Evolutionary conservation across 2,113 vertebrate species (phyloP).

Genomic region (Gymnobelideus leadbeateri): DNA sequence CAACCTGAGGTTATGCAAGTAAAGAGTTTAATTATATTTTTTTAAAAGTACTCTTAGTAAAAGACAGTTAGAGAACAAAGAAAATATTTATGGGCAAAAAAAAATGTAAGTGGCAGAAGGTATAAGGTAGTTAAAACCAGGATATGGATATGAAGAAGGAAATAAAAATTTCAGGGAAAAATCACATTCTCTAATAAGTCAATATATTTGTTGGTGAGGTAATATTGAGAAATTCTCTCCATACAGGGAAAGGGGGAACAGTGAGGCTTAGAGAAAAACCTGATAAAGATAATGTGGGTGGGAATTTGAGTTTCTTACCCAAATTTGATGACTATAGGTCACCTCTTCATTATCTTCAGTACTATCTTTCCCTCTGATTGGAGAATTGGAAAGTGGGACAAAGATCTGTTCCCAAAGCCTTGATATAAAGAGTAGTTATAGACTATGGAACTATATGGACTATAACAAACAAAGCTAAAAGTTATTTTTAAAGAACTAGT

Average conservation of each 20-base stretch:
- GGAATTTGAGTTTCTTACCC: background rate
- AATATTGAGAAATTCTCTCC: background rate
- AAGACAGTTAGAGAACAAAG: background rate
- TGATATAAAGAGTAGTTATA: background rate
- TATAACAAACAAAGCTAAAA: background rate
- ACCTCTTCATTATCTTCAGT: background rate
- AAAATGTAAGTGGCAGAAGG: background rate
- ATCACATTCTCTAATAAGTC: background rate
- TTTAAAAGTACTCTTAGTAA: background rate
- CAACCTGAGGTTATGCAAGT: background rate
- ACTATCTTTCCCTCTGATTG: background rate
- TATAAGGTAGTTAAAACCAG: background rate
- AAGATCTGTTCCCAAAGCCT: background rate
- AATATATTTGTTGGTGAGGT: background rate
- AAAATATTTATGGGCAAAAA: background rate
- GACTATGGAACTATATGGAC: background rate
- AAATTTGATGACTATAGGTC: background rate
- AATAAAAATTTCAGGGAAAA: background rate
- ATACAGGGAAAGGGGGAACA: background rate
- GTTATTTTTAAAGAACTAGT: background rate
- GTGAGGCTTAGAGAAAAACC: background rate
- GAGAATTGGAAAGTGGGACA: background rate
- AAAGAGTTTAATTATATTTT: background rate
- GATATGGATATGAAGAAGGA: background rate
- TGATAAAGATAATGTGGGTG: background rate